Base-by-base conservation (phyloP, 2,797 vertebrate species). In the Microctenopoma steveboyesi region DNA sequence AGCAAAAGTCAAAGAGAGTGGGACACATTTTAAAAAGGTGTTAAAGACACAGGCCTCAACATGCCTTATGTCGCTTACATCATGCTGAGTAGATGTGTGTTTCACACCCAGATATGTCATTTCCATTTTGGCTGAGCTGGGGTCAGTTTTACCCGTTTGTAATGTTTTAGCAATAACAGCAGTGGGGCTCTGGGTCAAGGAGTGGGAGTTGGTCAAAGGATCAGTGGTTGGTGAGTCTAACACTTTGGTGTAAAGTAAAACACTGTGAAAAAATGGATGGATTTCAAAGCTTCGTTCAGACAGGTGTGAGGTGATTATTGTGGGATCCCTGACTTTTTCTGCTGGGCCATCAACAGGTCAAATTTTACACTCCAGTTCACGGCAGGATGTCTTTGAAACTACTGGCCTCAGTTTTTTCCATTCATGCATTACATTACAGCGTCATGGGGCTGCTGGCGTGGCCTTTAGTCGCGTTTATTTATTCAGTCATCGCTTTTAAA, bases 31-130 rank as follows among this genome's bases (percentile, higher is more conserved):
- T n/a, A 58, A 42, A 68, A 70, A 84, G 64, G 83, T 84, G 73
- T 81, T 68, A 82, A 83, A 80, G 71, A 86, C 35, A 64, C 73
- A 79, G 52, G 84, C 64, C 69, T 82, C 37, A 72, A 82, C 83
- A 83, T 78, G 87, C 83, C 69, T 47, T 37, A 37, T 66, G 74
- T 82, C 74, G 56, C 72, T 82, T 72, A 64, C 76, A 73, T 81
- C 81, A 80, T 56, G 60, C 74, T 59, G 59, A 81, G 59, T 52
- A 39, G 30, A 46, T 75, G 60, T 60, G 64, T 67, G 59, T 75
- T 52, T 54, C 45, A 58, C 65, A 64, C 74, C 22, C 46, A 5
- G 42, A 51, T 30, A 30, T 66, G 56, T 61, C 9, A 71, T 74
- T 83, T 83, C 18, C 53, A 67, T 75, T 85, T 68, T 79, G 74